Conservation (phyloP, 2,797 vertebrate species). For the Toxotes lorentzi region DNA sequence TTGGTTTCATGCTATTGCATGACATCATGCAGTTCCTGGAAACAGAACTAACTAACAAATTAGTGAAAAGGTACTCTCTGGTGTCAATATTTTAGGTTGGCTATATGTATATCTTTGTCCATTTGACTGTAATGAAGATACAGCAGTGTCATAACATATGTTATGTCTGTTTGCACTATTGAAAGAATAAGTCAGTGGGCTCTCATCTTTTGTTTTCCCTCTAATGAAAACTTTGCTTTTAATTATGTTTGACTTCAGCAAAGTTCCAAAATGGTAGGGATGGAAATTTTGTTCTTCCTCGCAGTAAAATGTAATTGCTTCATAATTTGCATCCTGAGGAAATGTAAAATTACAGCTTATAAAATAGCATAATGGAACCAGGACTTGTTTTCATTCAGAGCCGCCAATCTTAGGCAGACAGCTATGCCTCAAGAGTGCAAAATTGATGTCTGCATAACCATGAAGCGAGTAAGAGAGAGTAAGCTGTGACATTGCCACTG, state of each 20-base stretch:
- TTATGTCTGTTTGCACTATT: neutral
- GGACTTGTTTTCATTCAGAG: slow-evolving; percentile 20
- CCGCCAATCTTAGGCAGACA: slow-evolving; percentile 11
- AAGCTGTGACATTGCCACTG: slow-evolving; percentile 1
- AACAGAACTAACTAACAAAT: too few species aligned
- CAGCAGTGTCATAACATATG: neutral
- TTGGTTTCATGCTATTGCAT: too few species aligned
- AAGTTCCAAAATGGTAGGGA: neutral
- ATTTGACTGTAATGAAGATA: neutral
- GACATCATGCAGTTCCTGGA: neutral
- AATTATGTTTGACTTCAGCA: slow-evolving; percentile 5
- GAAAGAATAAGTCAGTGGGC: neutral
- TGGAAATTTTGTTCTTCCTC: slow-evolving; percentile 6
- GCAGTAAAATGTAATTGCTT: slow-evolving; percentile 31
- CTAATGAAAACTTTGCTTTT: slow-evolving; percentile 2
- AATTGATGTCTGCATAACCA: slow-evolving; percentile 7
- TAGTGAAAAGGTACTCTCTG: too few species aligned
- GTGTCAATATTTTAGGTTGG: too few species aligned
- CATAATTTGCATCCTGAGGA: slow-evolving; percentile 33
- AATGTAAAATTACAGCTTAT: slow-evolving; percentile 41
- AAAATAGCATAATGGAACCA: slow-evolving; percentile 36
- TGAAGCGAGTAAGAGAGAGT: neutral
- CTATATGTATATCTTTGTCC: neutral
- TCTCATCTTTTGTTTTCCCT: neutral
- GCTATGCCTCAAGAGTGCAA: neutral